These are phyloP conservation scores for Danaus melanippus DNA, from an alignment of 1,140 invertebrate species.

Conservation along the genomic window DNA sequence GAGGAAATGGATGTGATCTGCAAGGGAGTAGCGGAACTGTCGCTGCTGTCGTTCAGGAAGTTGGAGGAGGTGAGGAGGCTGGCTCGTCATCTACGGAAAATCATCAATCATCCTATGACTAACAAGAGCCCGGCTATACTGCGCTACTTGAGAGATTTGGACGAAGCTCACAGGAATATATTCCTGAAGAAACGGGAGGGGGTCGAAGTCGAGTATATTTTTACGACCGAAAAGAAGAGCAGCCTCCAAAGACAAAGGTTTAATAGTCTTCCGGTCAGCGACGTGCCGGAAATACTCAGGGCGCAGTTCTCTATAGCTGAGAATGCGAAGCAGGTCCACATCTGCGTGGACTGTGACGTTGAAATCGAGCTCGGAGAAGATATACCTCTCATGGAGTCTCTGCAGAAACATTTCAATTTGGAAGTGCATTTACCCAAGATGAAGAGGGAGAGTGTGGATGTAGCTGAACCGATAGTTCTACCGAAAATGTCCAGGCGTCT, in stretches of 20 bases:
- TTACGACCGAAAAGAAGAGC: conserved; percentile 63
- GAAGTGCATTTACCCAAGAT: conserved; percentile 54
- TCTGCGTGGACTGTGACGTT: conserved; percentile 58
- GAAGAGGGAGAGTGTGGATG: conserved; percentile 59
- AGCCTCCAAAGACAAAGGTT: conserved; percentile 56
- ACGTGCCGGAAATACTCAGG: conserved; percentile 59
- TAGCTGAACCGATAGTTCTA: conserved; percentile 50
- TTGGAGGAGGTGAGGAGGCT: conserved; percentile 50
- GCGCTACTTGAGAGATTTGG: conserved; percentile 43
- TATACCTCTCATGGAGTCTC: conserved; percentile 56
- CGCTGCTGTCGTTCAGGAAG: conserved; percentile 52
- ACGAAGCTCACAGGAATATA: conserved; percentile 48
- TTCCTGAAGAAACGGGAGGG: conserved; percentile 46
- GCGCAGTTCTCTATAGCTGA: conserved; percentile 41
- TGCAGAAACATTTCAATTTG: conserved; percentile 56
- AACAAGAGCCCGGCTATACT: conserved; percentile 34
- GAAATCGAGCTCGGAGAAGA: conserved; percentile 60
- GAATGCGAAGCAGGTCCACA: conserved; percentile 56
- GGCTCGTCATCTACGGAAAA: conserved; percentile 45
- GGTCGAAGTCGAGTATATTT: conserved; percentile 62
- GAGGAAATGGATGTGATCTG: conserved; percentile 31
- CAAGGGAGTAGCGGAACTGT: conserved; percentile 38
- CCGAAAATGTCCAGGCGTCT: conserved; percentile 59
- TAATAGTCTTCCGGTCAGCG: conserved; percentile 59
- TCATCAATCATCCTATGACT: conserved; percentile 49